A percentile compares a stretch with the other conserved stretches of the same genome.
These are phyloP conservation scores for Papilio aristodemus DNA, from an alignment of 1,140 invertebrate genomes.

Conservation along the genomic window DNA sequence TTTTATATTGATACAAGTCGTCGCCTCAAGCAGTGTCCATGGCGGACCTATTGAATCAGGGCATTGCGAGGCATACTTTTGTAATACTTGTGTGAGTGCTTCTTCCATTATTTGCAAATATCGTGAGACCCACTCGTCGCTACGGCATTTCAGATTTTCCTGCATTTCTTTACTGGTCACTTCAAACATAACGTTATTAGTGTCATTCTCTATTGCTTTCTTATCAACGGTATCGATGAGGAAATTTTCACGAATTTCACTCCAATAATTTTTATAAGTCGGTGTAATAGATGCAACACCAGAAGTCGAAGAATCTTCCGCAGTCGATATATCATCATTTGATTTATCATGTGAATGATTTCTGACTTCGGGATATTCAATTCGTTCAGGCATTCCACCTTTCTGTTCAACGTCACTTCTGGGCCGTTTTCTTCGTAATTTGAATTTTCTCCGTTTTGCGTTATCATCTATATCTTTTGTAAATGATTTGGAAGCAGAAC, in stretches of 20 bases:
- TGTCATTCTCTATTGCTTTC: neutral
- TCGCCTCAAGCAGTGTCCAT: constrained; percentile 63
- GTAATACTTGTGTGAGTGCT: constrained; percentile 55
- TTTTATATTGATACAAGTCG: constrained; percentile 54
- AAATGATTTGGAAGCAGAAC: neutral
- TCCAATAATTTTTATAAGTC: neutral
- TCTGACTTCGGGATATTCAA: neutral
- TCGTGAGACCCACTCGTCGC: constrained; percentile 35
- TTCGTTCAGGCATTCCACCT: neutral
- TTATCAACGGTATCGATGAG: neutral
- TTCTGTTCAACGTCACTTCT: neutral
- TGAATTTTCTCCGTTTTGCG: neutral
- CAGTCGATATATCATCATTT: neutral
- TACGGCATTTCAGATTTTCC: constrained; percentile 3
- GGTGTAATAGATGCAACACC: neutral
- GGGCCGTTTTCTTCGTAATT: neutral
- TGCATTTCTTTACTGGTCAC: neutral
- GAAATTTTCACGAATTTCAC: neutral
- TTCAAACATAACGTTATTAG: constrained; percentile 2
- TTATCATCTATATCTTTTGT: neutral
- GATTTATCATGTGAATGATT: neutral
- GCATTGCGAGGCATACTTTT: constrained; percentile 42
- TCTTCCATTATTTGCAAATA: constrained; percentile 74
- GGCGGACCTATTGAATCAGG: constrained; percentile 49
- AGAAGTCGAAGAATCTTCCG: neutral